phyloP scores from a whole-genome alignment of 2,888 invertebrate genomes.

The Drosophila pseudotalamancana region DNA sequence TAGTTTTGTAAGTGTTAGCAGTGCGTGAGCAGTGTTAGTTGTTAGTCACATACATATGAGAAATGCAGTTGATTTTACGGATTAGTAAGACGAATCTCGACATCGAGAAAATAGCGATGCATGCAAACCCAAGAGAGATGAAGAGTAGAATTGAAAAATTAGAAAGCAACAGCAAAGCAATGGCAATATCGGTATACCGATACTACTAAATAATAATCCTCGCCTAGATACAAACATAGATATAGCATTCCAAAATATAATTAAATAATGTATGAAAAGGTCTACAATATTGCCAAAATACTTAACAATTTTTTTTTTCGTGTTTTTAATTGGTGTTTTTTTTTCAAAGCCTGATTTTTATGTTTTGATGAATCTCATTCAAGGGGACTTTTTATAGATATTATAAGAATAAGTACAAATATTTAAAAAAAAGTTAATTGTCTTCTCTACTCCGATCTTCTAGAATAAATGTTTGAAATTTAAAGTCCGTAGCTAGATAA shows the following conservation, averaged over 20 bases:
- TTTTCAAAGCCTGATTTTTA: no score
- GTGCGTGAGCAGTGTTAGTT: conserved; percentile 26
- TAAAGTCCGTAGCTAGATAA: no score
- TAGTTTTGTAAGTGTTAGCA: conserved; percentile 39
- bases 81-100: conserved; percentile 51
- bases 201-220: not conserved
- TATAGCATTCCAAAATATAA: not conserved
- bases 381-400: no score
- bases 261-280: not conserved
- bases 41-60: conserved; percentile 33
- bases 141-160: conserved; percentile 50
- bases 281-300: not conserved
- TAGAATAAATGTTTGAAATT: no score
- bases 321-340: no score
- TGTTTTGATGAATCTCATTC: no score
- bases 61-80: conserved; percentile 48
- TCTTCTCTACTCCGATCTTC: no score
- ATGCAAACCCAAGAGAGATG: conserved; percentile 73
- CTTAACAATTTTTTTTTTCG: no score
- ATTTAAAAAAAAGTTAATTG: no score
- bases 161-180: conserved; percentile 27
- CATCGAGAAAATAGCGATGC: conserved; percentile 48
- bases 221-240: not conserved
- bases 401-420: no score
- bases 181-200: conserved; percentile 31